Conservation (phyloP, 92 coral and sea anemone genomes). For the Porites cylindrica region DNA sequence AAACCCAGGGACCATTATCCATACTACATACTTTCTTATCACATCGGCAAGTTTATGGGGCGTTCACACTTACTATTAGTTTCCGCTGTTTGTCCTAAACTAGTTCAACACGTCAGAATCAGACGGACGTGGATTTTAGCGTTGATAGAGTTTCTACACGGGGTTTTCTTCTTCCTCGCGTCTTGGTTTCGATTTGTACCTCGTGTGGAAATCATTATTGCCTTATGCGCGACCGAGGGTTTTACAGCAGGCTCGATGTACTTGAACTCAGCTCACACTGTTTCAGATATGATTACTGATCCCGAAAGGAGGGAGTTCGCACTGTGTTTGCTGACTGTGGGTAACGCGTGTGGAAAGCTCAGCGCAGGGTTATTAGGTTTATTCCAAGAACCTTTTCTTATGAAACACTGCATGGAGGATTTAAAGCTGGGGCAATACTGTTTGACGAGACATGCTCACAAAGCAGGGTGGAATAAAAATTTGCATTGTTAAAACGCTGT, state of each 20-base stretch:
- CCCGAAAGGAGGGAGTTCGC: constrained; percentile 73
- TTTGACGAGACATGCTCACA: constrained; percentile 70
- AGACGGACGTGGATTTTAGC: constrained; percentile 86
- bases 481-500: constrained; percentile 2
- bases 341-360: constrained; percentile 85
- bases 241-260: constrained; percentile 90
- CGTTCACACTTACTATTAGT: constrained; percentile 80
- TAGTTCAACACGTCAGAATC: constrained; percentile 64
- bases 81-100: constrained; percentile 62
- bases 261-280: constrained; percentile 85
- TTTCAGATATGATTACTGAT: constrained; percentile 69
- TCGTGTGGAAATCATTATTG: constrained; percentile 66
- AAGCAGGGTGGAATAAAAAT: constrained; percentile 69
- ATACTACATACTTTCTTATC: constrained; percentile 80
- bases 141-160: constrained; percentile 57
- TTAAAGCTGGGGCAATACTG: constrained; percentile 75
- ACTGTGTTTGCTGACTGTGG: constrained; percentile 81
- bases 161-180: constrained; percentile 60
- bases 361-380: constrained; percentile 77
- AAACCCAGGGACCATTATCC: constrained; percentile 89
- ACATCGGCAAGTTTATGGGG: constrained; percentile 85
- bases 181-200: constrained; percentile 83
- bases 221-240: constrained; percentile 80
- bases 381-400: constrained; percentile 72
- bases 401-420: constrained; percentile 72